Base-by-base conservation (phyloP, 2,113 vertebrate genomes). In the Pycnonotus jocosus region DNA sequence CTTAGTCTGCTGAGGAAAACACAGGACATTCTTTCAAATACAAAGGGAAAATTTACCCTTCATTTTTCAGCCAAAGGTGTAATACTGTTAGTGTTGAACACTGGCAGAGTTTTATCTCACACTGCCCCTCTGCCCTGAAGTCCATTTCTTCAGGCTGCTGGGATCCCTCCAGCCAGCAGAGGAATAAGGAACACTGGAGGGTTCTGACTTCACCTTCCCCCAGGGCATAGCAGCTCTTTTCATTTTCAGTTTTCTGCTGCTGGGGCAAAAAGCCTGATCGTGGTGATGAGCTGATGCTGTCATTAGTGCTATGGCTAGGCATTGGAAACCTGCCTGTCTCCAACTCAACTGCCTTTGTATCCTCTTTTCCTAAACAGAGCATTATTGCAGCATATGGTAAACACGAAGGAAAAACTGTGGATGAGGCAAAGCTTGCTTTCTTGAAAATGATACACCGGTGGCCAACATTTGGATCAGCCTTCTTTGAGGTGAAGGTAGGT, bases 401-500 rank as follows among this genome's bases (percentile, higher is more conserved):
- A 95, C 98, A 99, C 22, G 96, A 82, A 38, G 93, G 91, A 16
- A 98, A 98, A 97, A 99, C 98, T 1, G 97, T 93, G 37, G 98
- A 98, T 2, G 99, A 99, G 64, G 98, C 99, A 44, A 99, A 98
- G 78, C 87, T 98, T 95, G 98, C 98, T 5, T 99, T 99, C 85
- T 97, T 99, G 87, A 99, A 98, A 96, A 90, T 93, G 11, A 98
- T 99, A 76, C 91, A 90, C 79, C 98, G 98, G 37, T 99, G 99
- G 99, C 98, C 98, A 25, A 99, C 99, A 0, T 99, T 99, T 21
- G 99, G 99, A 58, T 99, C 99, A n/a, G 98, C 99, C 31, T 99
- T 99, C 97, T 99, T 99, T 57, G 98, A 99, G 93, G 99, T 99
- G 91, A 99, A 99, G 99, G 99, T 99, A 94, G 53, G 97, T 83